Percentiles rank a stretch among this genome's conserved stretches.
phyloP scores from a whole-genome alignment of 2,797 vertebrate genomes.

The Poecilia picta region DNA sequence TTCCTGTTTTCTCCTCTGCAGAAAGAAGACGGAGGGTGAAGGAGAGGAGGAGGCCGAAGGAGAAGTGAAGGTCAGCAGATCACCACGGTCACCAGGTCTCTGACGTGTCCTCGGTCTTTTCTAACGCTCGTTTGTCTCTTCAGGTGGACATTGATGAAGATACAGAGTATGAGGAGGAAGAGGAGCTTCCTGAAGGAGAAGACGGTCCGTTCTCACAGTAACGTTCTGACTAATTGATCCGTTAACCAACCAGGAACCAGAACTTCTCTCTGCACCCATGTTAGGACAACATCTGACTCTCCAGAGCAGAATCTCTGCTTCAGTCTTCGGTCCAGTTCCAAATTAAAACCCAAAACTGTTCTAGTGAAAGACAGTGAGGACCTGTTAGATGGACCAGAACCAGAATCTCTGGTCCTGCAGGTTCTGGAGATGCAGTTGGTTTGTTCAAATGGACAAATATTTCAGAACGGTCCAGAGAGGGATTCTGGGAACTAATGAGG shows the following conservation, averaged over 20 bases:
- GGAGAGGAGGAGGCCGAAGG: slow-evolving; percentile 49
- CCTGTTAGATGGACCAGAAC: background rate
- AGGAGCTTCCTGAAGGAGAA: slow-evolving; percentile 85
- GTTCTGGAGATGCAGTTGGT: background rate
- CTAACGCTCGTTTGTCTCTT: slow-evolving; percentile 26
- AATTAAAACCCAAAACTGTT: background rate
- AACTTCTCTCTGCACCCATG: background rate
- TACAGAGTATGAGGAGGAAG: slow-evolving; percentile 86
- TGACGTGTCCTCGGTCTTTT: background rate
- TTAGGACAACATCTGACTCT: background rate
- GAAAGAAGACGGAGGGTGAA: slow-evolving; percentile 80
- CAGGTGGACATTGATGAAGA: slow-evolving; percentile 75
- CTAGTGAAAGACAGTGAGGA: background rate
- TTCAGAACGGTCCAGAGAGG: background rate
- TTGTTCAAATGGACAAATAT: too few relatives aligned
- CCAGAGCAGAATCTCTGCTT: background rate
- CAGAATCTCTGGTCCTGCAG: background rate
- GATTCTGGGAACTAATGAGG: background rate
- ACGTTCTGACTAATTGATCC: background rate
- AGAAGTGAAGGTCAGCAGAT: slow-evolving; percentile 68
- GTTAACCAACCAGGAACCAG: background rate
- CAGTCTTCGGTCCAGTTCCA: background rate
- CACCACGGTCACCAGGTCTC: accelerated
- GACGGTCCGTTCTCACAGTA: slow-evolving; percentile 75
- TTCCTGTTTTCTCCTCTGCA: slow-evolving; percentile 34